These are phyloP conservation scores for Oncorhynchus mykiss DNA, from an alignment of 2,113 vertebrate species.

Conservation along the genomic window DNA sequence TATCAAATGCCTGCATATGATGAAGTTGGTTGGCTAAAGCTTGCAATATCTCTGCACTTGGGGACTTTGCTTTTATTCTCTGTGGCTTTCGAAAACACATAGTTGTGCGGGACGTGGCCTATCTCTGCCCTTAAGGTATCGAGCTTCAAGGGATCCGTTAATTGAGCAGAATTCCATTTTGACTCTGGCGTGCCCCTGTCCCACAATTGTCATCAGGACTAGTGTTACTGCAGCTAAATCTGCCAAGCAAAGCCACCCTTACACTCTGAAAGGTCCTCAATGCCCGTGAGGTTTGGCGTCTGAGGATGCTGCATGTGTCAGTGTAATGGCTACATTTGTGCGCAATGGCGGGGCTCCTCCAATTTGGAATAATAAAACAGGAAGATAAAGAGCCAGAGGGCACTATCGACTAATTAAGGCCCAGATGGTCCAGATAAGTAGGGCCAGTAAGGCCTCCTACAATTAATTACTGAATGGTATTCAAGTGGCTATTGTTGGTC, in stretches of 20 bases:
- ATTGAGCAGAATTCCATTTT: neutral
- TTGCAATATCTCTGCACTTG: neutral
- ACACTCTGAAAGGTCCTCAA: conserved; percentile 17
- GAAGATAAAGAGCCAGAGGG: conserved; percentile 37
- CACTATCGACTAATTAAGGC: conserved; percentile 54
- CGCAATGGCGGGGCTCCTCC: conserved; percentile 42
- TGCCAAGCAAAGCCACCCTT: neutral
- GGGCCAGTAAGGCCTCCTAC: conserved; percentile 43
- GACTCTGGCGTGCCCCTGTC: conserved; percentile 11
- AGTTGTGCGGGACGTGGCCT: neutral
- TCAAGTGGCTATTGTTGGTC: no score
- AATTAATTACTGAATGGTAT: conserved; percentile 54
- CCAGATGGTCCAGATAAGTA: conserved; percentile 56
- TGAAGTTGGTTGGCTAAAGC: neutral
- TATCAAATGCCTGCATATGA: neutral
- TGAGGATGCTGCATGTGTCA: neutral
- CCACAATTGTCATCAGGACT: conserved; percentile 11
- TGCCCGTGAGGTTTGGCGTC: conserved; percentile 29
- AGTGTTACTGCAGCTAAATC: neutral
- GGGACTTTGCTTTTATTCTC: neutral
- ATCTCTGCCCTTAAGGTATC: neutral
- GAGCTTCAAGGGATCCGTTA: conserved; percentile 5
- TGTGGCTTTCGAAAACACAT: neutral
- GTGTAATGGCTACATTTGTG: conserved; percentile 37
- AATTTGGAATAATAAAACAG: conserved; percentile 29